Evolutionary conservation across 2,888 invertebrate species (phyloP).

Genomic region (Portevinia maculata): DNA sequence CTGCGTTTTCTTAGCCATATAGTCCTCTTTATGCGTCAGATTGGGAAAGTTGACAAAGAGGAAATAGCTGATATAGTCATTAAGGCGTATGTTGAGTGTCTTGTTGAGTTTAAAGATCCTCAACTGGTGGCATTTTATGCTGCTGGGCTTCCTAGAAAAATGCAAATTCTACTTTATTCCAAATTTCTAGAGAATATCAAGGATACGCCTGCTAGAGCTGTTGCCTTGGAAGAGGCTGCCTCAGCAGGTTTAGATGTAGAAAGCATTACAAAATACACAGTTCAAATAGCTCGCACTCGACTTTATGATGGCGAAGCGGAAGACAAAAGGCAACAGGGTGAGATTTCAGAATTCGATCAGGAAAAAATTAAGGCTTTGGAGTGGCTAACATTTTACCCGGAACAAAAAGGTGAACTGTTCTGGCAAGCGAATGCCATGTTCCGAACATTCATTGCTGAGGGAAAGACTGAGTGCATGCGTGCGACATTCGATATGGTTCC

Average conservation of each 20-base stretch:
- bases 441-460: slow-evolving; percentile 91
- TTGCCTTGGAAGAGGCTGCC: slow-evolving; percentile 88
- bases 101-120: slow-evolving; percentile 90
- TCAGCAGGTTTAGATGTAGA: slow-evolving; percentile 92
- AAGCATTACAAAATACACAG: slow-evolving; percentile 92
- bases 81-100: slow-evolving; percentile 87
- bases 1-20: slow-evolving; percentile 92
- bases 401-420: slow-evolving; percentile 91
- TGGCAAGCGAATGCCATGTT: slow-evolving; percentile 95
- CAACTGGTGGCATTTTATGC: slow-evolving; percentile 93
- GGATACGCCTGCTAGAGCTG: slow-evolving; percentile 84
- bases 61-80: slow-evolving; percentile 90
- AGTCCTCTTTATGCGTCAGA: slow-evolving; percentile 90
- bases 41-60: slow-evolving; percentile 89
- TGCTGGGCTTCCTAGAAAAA: slow-evolving; percentile 88
- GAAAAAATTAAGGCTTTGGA: slow-evolving; percentile 91
- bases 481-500: slow-evolving; percentile 90
- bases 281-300: slow-evolving; percentile 88
- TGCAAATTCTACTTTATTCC: slow-evolving; percentile 87
- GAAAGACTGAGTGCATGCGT: slow-evolving; percentile 92
- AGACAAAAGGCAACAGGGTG: slow-evolving; percentile 79
- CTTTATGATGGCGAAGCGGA: slow-evolving; percentile 51
- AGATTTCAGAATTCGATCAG: slow-evolving; percentile 87
- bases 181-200: slow-evolving; percentile 88
- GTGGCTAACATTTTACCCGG: slow-evolving; percentile 92